Conservation (phyloP, 1,140 invertebrate species). For the Lamellibrachia luymesi region DNA sequence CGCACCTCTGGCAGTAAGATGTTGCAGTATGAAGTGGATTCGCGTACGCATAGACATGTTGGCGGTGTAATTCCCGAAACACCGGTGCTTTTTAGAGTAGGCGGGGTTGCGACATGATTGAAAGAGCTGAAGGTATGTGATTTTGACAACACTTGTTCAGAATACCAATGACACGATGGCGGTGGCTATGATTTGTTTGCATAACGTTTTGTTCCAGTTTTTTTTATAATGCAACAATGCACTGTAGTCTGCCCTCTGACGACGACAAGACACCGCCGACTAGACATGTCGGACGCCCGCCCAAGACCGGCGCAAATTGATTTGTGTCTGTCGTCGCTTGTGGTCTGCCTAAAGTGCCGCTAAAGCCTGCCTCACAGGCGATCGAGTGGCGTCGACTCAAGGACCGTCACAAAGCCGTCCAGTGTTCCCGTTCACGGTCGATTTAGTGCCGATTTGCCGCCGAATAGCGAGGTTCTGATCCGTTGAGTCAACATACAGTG, state of each 20-base stretch:
- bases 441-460: neutral
- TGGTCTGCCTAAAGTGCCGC: neutral
- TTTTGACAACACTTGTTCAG: too few relatives aligned
- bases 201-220: too few relatives aligned
- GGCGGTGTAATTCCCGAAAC: too few relatives aligned
- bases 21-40: too few relatives aligned
- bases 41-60: too few relatives aligned
- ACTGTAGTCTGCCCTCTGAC: neutral
- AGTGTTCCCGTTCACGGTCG: neutral
- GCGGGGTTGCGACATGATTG: too few relatives aligned
- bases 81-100: too few relatives aligned
- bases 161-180: too few relatives aligned
- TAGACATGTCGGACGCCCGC: neutral
- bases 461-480: neutral
- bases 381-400: neutral
- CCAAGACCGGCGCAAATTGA: neutral
- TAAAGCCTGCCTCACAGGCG: neutral
- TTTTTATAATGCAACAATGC: too few relatives aligned
- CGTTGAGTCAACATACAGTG: neutral
- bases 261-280: neutral
- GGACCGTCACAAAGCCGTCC: neutral
- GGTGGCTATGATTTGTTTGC: too few relatives aligned
- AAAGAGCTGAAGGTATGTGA: too few relatives aligned
- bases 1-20: too few relatives aligned
- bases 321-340: neutral